phyloP scores from a whole-genome alignment of 2,888 invertebrate genomes.

The Drosophila hawaiiensis region DNA sequence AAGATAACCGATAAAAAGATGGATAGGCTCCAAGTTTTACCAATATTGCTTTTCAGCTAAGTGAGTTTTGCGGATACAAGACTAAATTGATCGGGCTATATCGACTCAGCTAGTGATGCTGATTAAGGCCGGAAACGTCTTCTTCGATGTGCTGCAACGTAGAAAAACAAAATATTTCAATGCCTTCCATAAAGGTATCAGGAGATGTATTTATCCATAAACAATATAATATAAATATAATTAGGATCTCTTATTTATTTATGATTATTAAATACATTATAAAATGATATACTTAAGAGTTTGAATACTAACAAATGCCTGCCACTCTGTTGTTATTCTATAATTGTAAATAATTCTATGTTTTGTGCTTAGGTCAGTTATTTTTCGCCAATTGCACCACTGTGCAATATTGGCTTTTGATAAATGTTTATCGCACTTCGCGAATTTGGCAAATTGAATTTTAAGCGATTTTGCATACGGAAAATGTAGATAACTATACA shows the following conservation, averaged over 20 bases:
- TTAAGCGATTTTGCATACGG: slow-evolving; percentile 54
- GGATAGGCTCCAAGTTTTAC: neutral
- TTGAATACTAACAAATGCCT: neutral
- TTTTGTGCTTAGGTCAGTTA: neutral
- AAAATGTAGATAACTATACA: slow-evolving; percentile 37
- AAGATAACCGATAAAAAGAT: no score
- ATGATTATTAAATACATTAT: neutral
- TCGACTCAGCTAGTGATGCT: neutral
- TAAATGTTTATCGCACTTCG: slow-evolving; percentile 45
- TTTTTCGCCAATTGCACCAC: slow-evolving; percentile 12
- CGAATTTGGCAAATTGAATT: slow-evolving; percentile 66
- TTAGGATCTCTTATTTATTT: no score
- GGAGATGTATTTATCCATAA: neutral
- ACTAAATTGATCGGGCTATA: neutral
- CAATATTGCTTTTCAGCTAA: neutral
- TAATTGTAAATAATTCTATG: neutral
- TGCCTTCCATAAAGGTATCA: no score
- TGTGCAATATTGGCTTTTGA: slow-evolving; percentile 40
- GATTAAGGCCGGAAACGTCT: neutral
- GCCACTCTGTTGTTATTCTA: neutral
- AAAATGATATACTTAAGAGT: neutral
- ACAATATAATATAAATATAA: neutral
- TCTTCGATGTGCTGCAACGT: neutral
- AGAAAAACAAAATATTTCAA: neutral
- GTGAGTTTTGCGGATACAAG: neutral